Base-by-base conservation (phyloP, 2,888 invertebrate genomes). In the Apomyelois bistriatella region DNA sequence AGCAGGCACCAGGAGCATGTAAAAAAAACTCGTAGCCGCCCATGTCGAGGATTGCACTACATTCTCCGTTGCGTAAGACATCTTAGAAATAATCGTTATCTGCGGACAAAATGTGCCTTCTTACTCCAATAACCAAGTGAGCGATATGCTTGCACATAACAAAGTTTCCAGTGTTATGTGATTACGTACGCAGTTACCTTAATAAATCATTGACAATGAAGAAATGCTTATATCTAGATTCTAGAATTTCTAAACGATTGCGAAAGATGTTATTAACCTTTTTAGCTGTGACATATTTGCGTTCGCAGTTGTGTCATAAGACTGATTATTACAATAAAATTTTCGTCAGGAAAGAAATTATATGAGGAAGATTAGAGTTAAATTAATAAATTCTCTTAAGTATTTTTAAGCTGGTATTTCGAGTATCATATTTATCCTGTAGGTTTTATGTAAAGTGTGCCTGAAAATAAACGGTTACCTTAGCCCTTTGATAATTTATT, bases 1-100 rank as follows among this genome's bases (percentile, higher is more conserved):
- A 0, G 94, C 94, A 38, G 94, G 95, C 15, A 95, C 77, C 46
- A 96, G 82, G n/a, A 96, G 92, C 57, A 93, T 91, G 65, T 95
- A 93, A 75, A 96, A 95, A 57, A 95, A 83, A 63, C 91, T 93
- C 53, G 93, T 93, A 17, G 95, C 92, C 40, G 93, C 92, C 74
- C 92, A 86, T 30, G 91, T 88, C 68, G 82, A 79, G 65, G 84
- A 74, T 22, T 82, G 74, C 59, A 80, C 77, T 57, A 90, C 83
- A 54, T 72, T 82, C 61, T 89, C 90, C 3, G 89, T 82, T 36
- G 85, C 75, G 72, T 79, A 85, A 61, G 80, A 82, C 90, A 90
- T 90, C 54, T 65, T 82, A 60, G 35, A 28, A 50, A 13, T 36
- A 42, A 53, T 53, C 49, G 52, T 36, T 47, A 22, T 54, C 66